Conservation (phyloP, 1,140 invertebrate genomes). For the Hetaerina americana region DNA sequence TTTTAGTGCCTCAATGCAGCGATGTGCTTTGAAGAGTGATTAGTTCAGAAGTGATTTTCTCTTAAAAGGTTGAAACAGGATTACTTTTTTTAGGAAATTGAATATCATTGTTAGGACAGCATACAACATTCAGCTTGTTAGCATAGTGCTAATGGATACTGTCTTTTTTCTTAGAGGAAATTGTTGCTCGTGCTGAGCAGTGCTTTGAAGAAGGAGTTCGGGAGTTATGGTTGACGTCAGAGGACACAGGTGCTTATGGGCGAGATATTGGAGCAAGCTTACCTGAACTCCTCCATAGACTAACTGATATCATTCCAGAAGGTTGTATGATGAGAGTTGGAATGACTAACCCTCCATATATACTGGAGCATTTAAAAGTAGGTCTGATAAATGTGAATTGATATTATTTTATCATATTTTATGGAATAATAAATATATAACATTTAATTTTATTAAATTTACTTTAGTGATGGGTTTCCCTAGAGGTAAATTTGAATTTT, state of each 20-base stretch:
- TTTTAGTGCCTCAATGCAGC: no score
- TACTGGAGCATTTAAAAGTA: slow-evolving; percentile 79
- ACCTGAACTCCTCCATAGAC: slow-evolving; percentile 69
- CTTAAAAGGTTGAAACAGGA: no score
- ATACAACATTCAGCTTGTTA: no score
- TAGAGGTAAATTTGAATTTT: no score
- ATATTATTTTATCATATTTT: not conserved
- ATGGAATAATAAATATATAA: not conserved
- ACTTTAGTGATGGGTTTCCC: no score
- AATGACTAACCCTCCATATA: slow-evolving; percentile 98
- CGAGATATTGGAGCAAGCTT: slow-evolving; percentile 81
- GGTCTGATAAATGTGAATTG: not conserved
- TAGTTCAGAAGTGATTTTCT: no score
- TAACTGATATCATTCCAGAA: slow-evolving; percentile 84
- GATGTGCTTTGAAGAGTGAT: no score
- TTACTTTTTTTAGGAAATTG: no score
- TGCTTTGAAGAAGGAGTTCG: slow-evolving; percentile 86
- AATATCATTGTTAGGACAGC: no score
- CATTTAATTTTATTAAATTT: not conserved
- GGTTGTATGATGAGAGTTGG: slow-evolving; percentile 79
- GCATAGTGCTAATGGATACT: no score
- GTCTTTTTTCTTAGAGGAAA: slow-evolving; percentile 49
- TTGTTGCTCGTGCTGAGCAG: slow-evolving; percentile 62
- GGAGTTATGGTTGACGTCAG: slow-evolving; percentile 97
- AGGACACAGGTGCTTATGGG: slow-evolving; percentile 96